Evolutionary conservation across 2,113 vertebrate genomes (phyloP), one percentile per base, ranked within the genome.

Genomic region (Charadrius vociferus): DNA sequence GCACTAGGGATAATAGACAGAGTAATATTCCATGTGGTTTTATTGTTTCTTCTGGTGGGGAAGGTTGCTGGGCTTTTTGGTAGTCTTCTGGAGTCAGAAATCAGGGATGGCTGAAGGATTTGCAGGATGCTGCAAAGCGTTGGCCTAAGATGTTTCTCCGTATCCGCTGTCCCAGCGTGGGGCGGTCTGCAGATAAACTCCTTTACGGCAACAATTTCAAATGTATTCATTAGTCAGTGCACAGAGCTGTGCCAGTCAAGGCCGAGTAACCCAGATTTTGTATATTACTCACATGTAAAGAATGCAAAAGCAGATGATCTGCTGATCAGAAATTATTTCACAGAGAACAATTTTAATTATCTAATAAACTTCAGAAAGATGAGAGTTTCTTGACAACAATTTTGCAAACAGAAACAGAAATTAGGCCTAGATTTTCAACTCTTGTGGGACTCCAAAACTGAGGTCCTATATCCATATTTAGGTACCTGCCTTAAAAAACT

Each of bases 391-490:
- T 56, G 19, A 32, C 75, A 93, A 43, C 12, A 59, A 39, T 91
- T 94, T 94, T 95, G 86, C 86, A 95, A 94, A 94, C n/a, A 95
- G 65, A 95, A 96, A 88, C 75, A 94, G 81, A 95, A 95, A 95
- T 95, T 94, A 94, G 77, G 80, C 88, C 95, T 95, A 95, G 70
- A 94, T 96, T 93, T 96, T 79, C 61, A 94, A 26, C n/a, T 63
- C 95, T 68, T 91, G 77, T 84, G 84, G 91, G 91, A 96, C 34
- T 91, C 29, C 21, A 68, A 82, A 90, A 67, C 58, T 65, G 65
- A 89, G 56, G 36, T 68, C 34, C 39, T 95, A 27, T 68, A 94
- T 87, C 66, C 73, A 45, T 87, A 80, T 80, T 79, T 45, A 80
- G 65, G 34, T 34, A 61, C 63, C 22, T 93, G 14, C 56, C 56